Percentiles rank a stretch among this genome's conserved stretches.
These are phyloP conservation scores for Pocillopora grandis DNA, from an alignment of 92 coral and sea anemone genomes.

Conservation along the genomic window DNA sequence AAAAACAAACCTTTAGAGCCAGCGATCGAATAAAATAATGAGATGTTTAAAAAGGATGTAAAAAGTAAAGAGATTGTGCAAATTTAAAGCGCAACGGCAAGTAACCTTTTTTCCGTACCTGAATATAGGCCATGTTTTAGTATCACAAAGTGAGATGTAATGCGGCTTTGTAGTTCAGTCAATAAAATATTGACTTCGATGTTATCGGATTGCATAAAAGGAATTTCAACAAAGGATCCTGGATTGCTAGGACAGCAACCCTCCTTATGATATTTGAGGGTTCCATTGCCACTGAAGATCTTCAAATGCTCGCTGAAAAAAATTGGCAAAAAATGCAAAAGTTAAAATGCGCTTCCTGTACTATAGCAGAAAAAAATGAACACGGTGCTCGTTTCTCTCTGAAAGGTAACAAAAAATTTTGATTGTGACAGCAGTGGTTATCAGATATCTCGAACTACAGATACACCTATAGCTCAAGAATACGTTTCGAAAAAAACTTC, in stretches of 20 bases:
- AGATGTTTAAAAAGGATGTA: too few relatives aligned
- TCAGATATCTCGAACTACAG: too few relatives aligned
- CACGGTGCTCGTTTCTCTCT: too few relatives aligned
- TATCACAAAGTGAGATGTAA: background rate
- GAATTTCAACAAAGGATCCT: background rate
- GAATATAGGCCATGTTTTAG: background rate
- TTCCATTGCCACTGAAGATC: constrained; percentile 6
- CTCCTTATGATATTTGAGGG: background rate
- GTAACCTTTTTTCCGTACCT: background rate
- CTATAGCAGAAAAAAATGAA: too few relatives aligned
- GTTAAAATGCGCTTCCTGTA: too few relatives aligned
- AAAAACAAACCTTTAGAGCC: too few relatives aligned
- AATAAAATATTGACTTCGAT: background rate
- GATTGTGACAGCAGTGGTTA: too few relatives aligned
- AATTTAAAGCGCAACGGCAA: background rate
- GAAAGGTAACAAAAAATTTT: too few relatives aligned
- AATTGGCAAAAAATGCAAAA: background rate
- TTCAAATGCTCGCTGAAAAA: background rate
- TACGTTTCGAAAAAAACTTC: background rate
- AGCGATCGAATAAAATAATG: too few relatives aligned
- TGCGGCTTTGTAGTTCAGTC: background rate
- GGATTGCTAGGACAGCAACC: background rate
- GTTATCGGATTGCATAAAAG: background rate
- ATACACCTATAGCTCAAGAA: too few relatives aligned
- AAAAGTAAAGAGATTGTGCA: background rate